Conservation (phyloP, 2,113 vertebrate species). For the Phylloscopus trochiloides region DNA sequence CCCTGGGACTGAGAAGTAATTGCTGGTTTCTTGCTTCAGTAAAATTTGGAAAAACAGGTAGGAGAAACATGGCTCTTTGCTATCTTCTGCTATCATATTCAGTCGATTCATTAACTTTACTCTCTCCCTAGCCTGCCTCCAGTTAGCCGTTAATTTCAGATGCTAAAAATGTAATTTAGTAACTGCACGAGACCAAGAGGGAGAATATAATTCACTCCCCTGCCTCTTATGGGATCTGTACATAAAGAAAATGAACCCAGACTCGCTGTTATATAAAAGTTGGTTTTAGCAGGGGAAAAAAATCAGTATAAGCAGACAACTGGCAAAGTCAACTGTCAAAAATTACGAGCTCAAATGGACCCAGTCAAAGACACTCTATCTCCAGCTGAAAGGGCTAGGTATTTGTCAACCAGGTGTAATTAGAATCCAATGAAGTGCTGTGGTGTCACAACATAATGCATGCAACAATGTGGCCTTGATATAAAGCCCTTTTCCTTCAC, state of each 20-base stretch:
- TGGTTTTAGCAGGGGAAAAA: not conserved
- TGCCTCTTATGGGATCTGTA: constrained; percentile 11
- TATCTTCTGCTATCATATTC: constrained; percentile 35
- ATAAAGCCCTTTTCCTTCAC: not conserved
- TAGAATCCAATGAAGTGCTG: constrained; percentile 7
- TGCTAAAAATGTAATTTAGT: constrained; percentile 65
- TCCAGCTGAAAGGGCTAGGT: constrained; percentile 7
- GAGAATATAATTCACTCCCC: constrained; percentile 52
- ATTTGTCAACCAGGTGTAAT: not conserved
- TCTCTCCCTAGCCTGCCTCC: constrained; percentile 32
- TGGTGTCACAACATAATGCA: not conserved
- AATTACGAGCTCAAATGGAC: not conserved
- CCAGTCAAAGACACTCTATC: constrained; percentile 28
- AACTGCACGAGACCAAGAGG: constrained; percentile 20
- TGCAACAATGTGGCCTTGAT: not conserved
- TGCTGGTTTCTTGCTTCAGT: constrained; percentile 9
- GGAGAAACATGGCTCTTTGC: not conserved
- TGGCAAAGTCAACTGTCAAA: constrained; percentile 11
- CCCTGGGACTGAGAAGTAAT: not conserved
- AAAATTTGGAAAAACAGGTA: not conserved
- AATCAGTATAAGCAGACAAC: not conserved
- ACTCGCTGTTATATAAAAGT: constrained; percentile 31
- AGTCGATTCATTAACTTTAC: constrained; percentile 59
- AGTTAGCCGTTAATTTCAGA: constrained; percentile 32
- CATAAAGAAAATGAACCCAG: constrained; percentile 50